A percentile compares a stretch with the other conserved stretches of the same genome.
These are phyloP conservation scores for Saccostrea glomerata DNA, from an alignment of 1,140 invertebrate genomes.

Conservation along the genomic window DNA sequence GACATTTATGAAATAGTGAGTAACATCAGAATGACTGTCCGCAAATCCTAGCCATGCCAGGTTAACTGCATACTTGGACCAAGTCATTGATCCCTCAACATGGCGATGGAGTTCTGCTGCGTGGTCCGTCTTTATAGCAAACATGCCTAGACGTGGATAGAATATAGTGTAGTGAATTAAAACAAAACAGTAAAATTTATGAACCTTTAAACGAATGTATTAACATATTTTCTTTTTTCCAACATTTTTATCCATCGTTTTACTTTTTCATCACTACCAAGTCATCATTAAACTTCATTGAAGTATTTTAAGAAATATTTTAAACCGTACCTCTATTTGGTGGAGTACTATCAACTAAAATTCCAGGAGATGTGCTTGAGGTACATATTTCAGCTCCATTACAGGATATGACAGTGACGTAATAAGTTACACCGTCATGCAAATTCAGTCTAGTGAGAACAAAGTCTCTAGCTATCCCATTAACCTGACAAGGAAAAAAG, in stretches of 20 bases:
- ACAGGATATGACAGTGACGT: constrained; percentile 29
- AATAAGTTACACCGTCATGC: constrained; percentile 45
- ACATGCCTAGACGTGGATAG: constrained; percentile 57
- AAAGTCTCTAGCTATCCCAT: constrained; percentile 43
- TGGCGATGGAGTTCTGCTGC: constrained; percentile 59
- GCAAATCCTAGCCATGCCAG: constrained; percentile 66
- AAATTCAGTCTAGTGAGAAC: constrained; percentile 32
- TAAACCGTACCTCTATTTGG: constrained; percentile 31
- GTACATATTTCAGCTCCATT: constrained; percentile 43
- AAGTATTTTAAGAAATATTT: background rate
- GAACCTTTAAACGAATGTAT: too few relatives aligned
- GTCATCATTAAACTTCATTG: too few relatives aligned
- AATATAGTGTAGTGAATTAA: too few relatives aligned
- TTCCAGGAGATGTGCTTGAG: background rate
- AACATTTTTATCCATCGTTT: too few relatives aligned
- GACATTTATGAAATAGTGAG: constrained; percentile 58
- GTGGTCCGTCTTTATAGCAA: constrained; percentile 63
- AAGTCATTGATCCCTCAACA: constrained; percentile 56
- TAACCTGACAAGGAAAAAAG: background rate
- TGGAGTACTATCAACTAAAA: constrained; percentile 35
- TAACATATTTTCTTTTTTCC: too few relatives aligned
- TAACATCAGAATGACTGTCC: constrained; percentile 63
- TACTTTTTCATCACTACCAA: too few relatives aligned
- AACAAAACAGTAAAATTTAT: too few relatives aligned
- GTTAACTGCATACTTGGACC: constrained; percentile 45